phyloP scores from a whole-genome alignment of 37 sponge, comb jelly and placozoan species.

The Aplysina aerophoba region DNA sequence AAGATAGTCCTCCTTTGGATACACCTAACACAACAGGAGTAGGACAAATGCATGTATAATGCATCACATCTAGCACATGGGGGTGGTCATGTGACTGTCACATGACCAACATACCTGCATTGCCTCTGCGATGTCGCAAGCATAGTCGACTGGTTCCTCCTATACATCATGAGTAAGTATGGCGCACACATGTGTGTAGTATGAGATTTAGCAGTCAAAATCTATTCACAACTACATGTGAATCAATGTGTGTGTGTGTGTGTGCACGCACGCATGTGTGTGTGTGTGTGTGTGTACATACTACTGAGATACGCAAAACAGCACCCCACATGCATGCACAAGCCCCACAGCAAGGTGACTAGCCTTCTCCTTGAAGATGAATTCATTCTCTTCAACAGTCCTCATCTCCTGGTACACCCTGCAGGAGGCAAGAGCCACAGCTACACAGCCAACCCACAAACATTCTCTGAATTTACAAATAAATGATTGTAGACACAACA shows the following conservation, averaged over 20 bases:
- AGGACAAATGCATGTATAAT: background rate
- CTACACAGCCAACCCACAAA: too few species aligned
- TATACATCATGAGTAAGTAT: background rate
- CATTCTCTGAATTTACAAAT: too few species aligned
- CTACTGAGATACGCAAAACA: background rate
- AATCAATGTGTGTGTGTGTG: background rate
- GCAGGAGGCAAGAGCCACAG: too few species aligned
- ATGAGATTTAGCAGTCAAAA: background rate
- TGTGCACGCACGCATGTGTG: background rate
- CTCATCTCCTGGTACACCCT: constrained; percentile 43
- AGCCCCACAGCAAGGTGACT: background rate
- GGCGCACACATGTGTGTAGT: background rate
- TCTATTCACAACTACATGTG: background rate
- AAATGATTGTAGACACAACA: too few species aligned
- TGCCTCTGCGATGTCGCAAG: constrained; percentile 51
- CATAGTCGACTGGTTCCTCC: constrained; percentile 65
- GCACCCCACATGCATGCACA: background rate
- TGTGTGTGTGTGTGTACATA: background rate
- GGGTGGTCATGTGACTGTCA: background rate
- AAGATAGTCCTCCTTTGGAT: constrained; percentile 64
- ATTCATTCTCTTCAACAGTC: constrained; percentile 50
- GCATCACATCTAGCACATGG: background rate
- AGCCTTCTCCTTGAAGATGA: constrained; percentile 59
- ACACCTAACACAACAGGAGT: constrained; percentile 29
- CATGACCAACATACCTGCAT: constrained; percentile 60